Evolutionary conservation across 2,113 vertebrate species (phyloP), one percentile per base, ranked within the genome.

Genomic region (Desmodus rotundus): DNA sequence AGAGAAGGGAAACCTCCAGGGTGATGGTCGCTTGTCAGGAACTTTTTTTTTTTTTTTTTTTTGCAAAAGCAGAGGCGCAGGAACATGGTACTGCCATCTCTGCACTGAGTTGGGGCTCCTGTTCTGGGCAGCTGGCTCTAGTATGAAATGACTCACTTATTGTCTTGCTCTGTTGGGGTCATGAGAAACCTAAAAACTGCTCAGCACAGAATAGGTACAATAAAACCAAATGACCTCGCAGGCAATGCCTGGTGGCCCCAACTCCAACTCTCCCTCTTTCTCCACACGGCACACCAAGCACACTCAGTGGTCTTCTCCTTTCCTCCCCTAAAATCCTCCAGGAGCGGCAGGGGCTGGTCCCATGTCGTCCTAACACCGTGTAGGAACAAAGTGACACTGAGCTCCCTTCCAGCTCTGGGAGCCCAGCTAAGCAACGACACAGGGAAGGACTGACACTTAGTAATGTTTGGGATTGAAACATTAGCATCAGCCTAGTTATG

Each of bases 261-360:
- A 22, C 16, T 58, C 28, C 3, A 45, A 43, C 10, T 54, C 20
- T 45, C 12, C 19, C 36, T 58, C 63, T 65, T 54, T 50, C 73
- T 65, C n/a, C 47, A 38, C 14, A 26, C 1, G 10, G 41, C 9
- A 15, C 0, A 12, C 68, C 4, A 26, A 2, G 4, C 4, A 14
- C 1, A 4, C 9, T 5, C 2, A 14, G 6, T 13, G 7, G 26
- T 81, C 19, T 52, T n/a, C 67, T 54, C 50, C 20, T 13, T 73
- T 31, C 20, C 74, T 82, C 61, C 14, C 67, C 54, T 6, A 28
- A 77, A 50, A 67, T 31, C 31, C 74, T 72, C 11, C 0, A 22
- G 72, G 56, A 83, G 47, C 15, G 9, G 11, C 6, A 58, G 41
- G 26, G 76, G 68, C 26, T 84, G 16, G 15, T 38, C 17, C 86